Evolutionary conservation across 1,140 invertebrate species (phyloP), one percentile per base, ranked within the genome.

Genomic region (Lepidurus packardi): DNA sequence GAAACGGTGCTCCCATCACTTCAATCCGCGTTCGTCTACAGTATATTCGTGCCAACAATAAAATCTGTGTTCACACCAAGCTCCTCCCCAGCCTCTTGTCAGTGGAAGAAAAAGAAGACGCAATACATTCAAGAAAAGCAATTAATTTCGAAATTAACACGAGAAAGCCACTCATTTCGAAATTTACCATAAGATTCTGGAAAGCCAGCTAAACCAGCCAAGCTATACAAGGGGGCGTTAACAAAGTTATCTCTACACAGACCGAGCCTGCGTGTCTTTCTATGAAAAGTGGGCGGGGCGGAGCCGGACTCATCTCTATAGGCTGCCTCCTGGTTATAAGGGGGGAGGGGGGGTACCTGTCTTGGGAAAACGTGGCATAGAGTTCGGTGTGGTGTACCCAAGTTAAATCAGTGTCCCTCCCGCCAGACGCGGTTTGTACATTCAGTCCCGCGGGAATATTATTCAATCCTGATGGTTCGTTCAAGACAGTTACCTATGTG

Each of bases 341-440:
- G 53, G 6, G 53, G 16, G 53, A 34, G 34, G 34, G 34, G 25
- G 53, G 53, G 53, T 65, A 65, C 53, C 21, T 16, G 53, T 65
- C 53, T 21, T 21, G 21, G 53, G 21, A 65, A 65, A 21, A 21
- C 21, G 53, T 13, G 53, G 6, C 16, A 21, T 65, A 65, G 53
- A 65, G 53, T 65, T 65, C 53, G 21, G 53, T 65, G 53, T 65
- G 8, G 53, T 21, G 53, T 65, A 65, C 16, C 53, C 53, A n/a
- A 65, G 53, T 65, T 65, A 65, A 47, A 47, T n/a, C 53, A 65
- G 53, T 65, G 53, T 65, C 53, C 53, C 53, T 65, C 53, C 53
- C 53, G 53, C 16, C 53, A 65, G 53, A 21, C 53, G 53, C 53
- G 53, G 53, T 34, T 34, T 34, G 34, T 34, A 34, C 34, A 34